Conservation (phyloP, 2,888 invertebrate genomes). For the Amorpha juglandis region DNA sequence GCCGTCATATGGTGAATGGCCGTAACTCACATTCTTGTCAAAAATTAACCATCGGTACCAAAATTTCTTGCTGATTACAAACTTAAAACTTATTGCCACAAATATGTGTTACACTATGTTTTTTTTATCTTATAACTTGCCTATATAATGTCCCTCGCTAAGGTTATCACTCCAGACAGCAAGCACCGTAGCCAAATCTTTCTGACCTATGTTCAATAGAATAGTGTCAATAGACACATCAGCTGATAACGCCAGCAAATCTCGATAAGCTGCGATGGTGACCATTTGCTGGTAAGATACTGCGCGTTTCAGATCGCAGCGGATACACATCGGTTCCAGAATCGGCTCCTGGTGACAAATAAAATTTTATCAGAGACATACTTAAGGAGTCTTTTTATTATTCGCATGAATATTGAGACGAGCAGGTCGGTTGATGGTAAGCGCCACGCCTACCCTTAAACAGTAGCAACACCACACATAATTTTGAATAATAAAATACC, state of each 20-base stretch:
- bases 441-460: too few species aligned
- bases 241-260: conserved; percentile 84
- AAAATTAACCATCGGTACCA: too few species aligned
- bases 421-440: too few species aligned
- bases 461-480: too few species aligned
- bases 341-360: conserved; percentile 85
- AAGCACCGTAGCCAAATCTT: conserved; percentile 88
- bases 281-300: conserved; percentile 62
- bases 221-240: conserved; percentile 87
- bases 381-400: neutral
- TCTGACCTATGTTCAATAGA: conserved; percentile 88
- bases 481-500: too few species aligned
- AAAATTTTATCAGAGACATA: neutral
- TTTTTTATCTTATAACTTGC: conserved; percentile 51
- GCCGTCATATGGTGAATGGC: too few species aligned
- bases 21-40: too few species aligned
- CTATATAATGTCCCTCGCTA: conserved; percentile 84
- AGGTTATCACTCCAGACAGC: conserved; percentile 90
- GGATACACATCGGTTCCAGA: conserved; percentile 88
- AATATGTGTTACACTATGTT: too few species aligned
- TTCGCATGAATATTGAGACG: too few species aligned
- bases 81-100: too few species aligned
- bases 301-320: conserved; percentile 88
- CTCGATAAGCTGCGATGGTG: conserved; percentile 51
- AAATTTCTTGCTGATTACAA: too few species aligned